These are phyloP conservation scores for Strix uralensis DNA, from an alignment of 2,113 vertebrate genomes.

Conservation along the genomic window DNA sequence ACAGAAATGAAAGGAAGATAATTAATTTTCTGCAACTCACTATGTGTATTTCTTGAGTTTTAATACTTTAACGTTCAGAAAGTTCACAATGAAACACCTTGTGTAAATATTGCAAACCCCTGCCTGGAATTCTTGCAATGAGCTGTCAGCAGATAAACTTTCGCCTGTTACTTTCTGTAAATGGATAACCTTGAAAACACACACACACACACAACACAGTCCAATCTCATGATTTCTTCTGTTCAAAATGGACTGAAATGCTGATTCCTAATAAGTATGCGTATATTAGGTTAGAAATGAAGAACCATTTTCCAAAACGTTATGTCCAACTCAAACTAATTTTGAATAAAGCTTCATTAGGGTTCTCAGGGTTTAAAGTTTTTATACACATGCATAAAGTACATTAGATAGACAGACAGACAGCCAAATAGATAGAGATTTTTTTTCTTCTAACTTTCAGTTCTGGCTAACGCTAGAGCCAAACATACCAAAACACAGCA, in stretches of 20 bases:
- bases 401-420: background rate
- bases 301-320: background rate
- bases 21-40: conserved; percentile 27
- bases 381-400: background rate
- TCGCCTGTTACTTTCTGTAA: background rate
- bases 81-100: conserved; percentile 62
- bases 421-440: background rate
- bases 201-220: background rate
- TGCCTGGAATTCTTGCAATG: conserved; percentile 51
- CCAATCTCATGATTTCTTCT: background rate
- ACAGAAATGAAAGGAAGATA: conserved; percentile 36
- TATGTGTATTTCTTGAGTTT: background rate
- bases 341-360: background rate
- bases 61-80: background rate
- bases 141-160: conserved; percentile 54
- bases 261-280: background rate
- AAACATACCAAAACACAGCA: background rate
- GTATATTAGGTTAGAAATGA: background rate
- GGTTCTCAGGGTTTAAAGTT: background rate
- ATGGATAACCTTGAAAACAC: background rate
- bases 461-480: background rate
- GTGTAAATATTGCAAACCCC: conserved; percentile 33
- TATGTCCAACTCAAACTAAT: background rate
- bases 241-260: background rate
- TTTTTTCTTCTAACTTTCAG: background rate